A percentile compares a stretch with the other conserved stretches of the same genome.
Evolutionary conservation across 2,113 vertebrate genomes (phyloP).

Genomic region (Tympanuchus pallidicinctus): DNA sequence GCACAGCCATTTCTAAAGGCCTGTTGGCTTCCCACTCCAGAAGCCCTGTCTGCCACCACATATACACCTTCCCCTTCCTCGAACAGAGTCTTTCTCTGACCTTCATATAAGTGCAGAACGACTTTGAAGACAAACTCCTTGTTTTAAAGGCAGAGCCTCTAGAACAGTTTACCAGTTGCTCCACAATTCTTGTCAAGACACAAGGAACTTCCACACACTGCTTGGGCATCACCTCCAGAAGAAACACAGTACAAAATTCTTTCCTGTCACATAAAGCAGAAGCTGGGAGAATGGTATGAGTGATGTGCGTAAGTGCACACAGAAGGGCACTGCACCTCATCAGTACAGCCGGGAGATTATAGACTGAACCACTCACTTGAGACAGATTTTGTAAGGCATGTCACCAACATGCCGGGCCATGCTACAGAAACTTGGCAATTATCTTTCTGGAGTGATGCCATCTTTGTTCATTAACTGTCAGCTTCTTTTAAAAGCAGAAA

Average conservation of each 20-base stretch:
- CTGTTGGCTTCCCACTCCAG: neutral
- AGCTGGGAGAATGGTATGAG: neutral
- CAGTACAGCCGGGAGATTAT: neutral
- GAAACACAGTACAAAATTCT: neutral
- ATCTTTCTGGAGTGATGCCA: neutral
- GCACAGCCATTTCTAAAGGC: neutral
- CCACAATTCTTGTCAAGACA: neutral
- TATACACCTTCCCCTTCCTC: neutral
- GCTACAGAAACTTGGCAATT: neutral
- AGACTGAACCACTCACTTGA: neutral
- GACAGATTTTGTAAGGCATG: neutral
- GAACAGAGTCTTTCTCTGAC: neutral
- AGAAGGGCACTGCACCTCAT: neutral
- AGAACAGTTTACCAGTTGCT: neutral
- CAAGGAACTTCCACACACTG: neutral
- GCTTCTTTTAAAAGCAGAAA: neutral
- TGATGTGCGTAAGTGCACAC: accelerated
- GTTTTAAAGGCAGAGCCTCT: neutral
- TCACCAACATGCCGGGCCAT: neutral
- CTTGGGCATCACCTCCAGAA: neutral
- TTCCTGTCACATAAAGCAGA: neutral
- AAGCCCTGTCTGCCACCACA: neutral
- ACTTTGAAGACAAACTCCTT: neutral
- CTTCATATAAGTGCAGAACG: neutral
- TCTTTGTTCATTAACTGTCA: neutral